phyloP scores from a whole-genome alignment of 2,888 invertebrate genomes.

The Diploptera punctata region DNA sequence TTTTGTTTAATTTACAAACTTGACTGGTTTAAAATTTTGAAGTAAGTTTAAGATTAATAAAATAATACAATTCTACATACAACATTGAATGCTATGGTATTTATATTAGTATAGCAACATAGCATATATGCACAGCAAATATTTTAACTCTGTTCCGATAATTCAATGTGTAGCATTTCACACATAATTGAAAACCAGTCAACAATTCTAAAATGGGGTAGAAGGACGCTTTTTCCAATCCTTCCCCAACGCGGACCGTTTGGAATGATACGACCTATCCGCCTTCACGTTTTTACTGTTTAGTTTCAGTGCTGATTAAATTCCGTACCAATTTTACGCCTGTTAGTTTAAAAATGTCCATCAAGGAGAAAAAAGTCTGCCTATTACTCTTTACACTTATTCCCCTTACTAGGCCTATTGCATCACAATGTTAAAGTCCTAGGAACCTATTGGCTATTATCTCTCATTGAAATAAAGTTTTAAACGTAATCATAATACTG shows the following conservation, averaged over 20 bases:
- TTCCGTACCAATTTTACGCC: conserved; percentile 26
- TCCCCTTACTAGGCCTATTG: no score
- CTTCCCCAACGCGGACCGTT: no score
- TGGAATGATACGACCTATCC: no score
- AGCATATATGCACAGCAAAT: no score
- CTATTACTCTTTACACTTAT: not conserved
- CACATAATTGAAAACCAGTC: conserved; percentile 22
- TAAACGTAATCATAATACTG: no score
- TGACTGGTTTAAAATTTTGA: no score
- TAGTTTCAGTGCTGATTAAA: conserved; percentile 23
- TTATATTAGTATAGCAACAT: no score
- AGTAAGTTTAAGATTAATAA: no score
- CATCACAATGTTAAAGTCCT: not conserved
- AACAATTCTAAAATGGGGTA: conserved; percentile 12
- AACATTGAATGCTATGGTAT: no score
- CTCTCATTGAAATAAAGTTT: not conserved
- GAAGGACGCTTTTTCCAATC: not conserved
- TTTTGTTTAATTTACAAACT: no score
- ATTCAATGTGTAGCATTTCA: conserved; percentile 5
- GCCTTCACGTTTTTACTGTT: conserved; percentile 9
- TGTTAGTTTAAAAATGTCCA: conserved; percentile 22
- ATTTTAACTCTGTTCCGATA: no score
- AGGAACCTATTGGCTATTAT: not conserved
- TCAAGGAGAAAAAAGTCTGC: not conserved
- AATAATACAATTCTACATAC: no score